Evolutionary conservation across 2,797 vertebrate species (phyloP).

Genomic region (Phataginus tetradactyla): DNA sequence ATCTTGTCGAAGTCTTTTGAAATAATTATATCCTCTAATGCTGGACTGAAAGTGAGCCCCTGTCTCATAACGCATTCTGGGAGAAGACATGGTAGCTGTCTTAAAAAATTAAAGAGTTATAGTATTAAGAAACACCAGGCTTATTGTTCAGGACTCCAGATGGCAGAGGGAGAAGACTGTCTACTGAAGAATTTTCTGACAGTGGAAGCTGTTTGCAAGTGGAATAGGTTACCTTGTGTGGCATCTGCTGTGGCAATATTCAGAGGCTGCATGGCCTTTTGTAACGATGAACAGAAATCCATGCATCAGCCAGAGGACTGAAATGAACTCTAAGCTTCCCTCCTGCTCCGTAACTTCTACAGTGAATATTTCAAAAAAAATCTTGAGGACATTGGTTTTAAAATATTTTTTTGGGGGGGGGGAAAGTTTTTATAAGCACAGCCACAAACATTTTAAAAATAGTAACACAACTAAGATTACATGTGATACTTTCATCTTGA

Average conservation of each 20-base stretch:
- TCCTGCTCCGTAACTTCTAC: neutral
- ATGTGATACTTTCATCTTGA: neutral
- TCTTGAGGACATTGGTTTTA: neutral
- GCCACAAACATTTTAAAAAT: neutral
- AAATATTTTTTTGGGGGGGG: neutral
- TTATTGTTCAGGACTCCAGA: neutral
- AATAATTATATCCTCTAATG: neutral
- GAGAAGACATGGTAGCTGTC: neutral
- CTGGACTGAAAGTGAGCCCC: neutral
- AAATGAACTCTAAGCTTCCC: neutral
- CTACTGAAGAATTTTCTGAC: neutral
- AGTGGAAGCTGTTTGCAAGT: neutral
- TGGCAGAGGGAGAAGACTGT: neutral
- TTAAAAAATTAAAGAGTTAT: neutral
- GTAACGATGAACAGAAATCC: neutral
- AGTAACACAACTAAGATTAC: neutral
- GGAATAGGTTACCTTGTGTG: neutral
- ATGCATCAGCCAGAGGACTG: neutral
- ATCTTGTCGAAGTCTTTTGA: neutral
- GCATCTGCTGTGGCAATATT: neutral
- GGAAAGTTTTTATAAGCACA: neutral
- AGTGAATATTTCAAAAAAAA: neutral
- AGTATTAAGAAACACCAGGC: neutral
- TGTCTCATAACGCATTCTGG: neutral
- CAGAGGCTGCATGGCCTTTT: neutral